Evolutionary conservation across 2,888 invertebrate genomes (phyloP), one percentile per base, ranked within the genome.

Genomic region (Eristalinus sepulchralis): DNA sequence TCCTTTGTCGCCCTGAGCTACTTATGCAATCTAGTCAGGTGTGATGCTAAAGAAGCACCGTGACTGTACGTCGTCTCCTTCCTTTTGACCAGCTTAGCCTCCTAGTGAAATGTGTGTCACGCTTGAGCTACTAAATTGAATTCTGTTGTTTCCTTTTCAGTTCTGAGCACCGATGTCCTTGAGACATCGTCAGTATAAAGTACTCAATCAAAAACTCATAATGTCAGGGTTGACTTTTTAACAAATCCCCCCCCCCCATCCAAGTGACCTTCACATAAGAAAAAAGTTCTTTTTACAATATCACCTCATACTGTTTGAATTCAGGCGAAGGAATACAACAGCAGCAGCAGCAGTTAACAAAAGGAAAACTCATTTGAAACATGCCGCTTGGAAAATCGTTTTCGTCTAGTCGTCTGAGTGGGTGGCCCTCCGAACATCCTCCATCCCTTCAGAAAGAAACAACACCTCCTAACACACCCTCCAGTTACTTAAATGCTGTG

Each of bases 371-470:
- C 83, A 71, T 83, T 80, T 80, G 83, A 75, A 83, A 83, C 53
- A 53, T 31, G 10, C 10, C 39, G 33, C 27, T 76, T 11, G 62
- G 47, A 17, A 80, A 80, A 84, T 81, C 76, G 76, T 47, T 84
- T 76, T 84, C 80, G 76, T 81, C 84, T 84, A 84, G 80, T 76
- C 80, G 81, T 76, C 84, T 81, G 66, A 80, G 84, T 84, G 66
- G n/a, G 34, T 64, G 17, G 17, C 47, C 4, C 47, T 34, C 9
- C 27, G n/a, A n/a, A n/a, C n/a, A n/a, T 39, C 39, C 39, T 39
- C 39, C 70, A 60, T 36, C 36, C 36, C 13, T 13, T n/a, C n/a
- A 1, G n/a, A 47, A n/a, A n/a, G n/a, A n/a, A n/a, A n/a, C n/a
- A n/a, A 17, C 39, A 47, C 39, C 39, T 39, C 4, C 39, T 4